These are phyloP conservation scores for Pachymerium ferrugineum DNA, from an alignment of 2,888 invertebrate species.

Conservation along the genomic window DNA sequence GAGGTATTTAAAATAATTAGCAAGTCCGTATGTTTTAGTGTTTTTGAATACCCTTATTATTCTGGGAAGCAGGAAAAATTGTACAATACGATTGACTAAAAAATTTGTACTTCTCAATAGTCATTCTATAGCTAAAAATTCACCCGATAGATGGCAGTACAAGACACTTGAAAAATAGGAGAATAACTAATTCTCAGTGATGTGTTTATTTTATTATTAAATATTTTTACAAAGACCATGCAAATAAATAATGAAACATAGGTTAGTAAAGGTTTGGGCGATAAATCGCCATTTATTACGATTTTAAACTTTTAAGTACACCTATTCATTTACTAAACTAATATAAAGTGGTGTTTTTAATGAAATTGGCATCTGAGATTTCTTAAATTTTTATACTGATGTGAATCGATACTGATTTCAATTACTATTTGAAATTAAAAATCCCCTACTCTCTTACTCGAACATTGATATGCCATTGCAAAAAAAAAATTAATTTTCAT, in stretches of 20 bases:
- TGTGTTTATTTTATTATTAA: not conserved
- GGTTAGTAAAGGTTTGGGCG: not conserved
- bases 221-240: not conserved
- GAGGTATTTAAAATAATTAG: too few relatives aligned
- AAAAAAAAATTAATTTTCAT: too few relatives aligned
- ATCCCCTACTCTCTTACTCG: not conserved
- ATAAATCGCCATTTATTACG: not conserved
- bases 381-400: not conserved
- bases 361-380: too few relatives aligned
- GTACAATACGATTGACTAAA: too few relatives aligned
- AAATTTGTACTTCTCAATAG: too few relatives aligned
- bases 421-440: not conserved
- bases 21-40: too few relatives aligned
- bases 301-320: conserved; percentile 23
- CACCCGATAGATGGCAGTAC: too few relatives aligned
- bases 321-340: not conserved
- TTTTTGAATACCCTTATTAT: too few relatives aligned
- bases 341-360: not conserved
- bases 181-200: not conserved
- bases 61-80: too few relatives aligned
- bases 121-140: too few relatives aligned
- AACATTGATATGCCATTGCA: too few relatives aligned
- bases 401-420: conserved; percentile 4
- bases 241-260: not conserved
- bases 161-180: too few relatives aligned